Base-by-base conservation (phyloP, 1,140 invertebrate genomes). In the Pseudomyrmex cubaensis region DNA sequence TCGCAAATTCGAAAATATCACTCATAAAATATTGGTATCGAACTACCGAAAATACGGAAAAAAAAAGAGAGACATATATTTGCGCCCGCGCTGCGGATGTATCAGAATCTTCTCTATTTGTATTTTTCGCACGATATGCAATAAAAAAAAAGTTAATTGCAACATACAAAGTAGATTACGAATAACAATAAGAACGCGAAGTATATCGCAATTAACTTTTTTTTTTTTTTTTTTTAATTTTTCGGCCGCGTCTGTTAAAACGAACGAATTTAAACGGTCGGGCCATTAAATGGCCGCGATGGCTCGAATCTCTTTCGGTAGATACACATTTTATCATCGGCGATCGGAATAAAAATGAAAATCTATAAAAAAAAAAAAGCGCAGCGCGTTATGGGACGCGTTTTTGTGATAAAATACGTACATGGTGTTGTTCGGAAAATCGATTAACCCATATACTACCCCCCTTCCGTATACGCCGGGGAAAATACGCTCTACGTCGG, bases 201-300 rank as follows among this genome's bases (percentile, higher is more conserved):
- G 35, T 35, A 4, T 7, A 35, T 35, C 5, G 35, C 25, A 25
- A 25, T 25, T 25, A 35, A 35, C 7, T 35, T 35, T 35, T 35
- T 5, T 35, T 7, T 35, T 35, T 7, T 5, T 35, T 7, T 35
- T 35, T 7, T 56, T 67, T 13, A n/a, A n/a, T n/a, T n/a, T n/a
- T 69, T 25, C 52, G 48, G 44, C 46, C 12, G 56, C 22, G 56
- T 56, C 66, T 83, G 72, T 85, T 85, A 87, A 73, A 85, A 74
- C 84, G 80, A 22, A 62, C 64, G 75, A 87, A 88, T 35, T 88
- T 85, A 85, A 77, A 67, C 74, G 77, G 52, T 69, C 64, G 56
- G 74, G 59, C 56, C 63, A 63, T 88, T 88, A 88, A 85, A 72
- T 10, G 50, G 72, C n/a, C 46, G 59, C 74, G 82, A 80, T 82